Evolutionary conservation across 2,888 invertebrate genomes (phyloP), one percentile per base, ranked within the genome.

Genomic region (Ennomos fuscantarius): DNA sequence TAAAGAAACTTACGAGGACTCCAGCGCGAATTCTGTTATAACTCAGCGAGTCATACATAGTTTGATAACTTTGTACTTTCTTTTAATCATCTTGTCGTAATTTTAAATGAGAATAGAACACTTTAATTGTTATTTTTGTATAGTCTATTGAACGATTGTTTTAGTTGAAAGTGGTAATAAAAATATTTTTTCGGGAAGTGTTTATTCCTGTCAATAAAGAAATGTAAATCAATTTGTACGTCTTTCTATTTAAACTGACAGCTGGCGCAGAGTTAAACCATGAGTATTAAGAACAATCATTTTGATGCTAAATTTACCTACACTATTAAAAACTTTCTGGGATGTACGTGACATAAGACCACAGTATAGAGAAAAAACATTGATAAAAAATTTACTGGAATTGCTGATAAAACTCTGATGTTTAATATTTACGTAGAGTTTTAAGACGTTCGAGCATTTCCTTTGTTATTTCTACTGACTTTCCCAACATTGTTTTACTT

Each of bases 1-100:
- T 73, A 96, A 96, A 76, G 93, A 93, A 60, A 83, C 83, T 11
- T 79, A 81, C 5, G 92, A 92, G 0, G 92, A 92, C 62, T 87
- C 87, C 2, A 82, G 89, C 9, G 67, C 84, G 0, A 69, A 75
- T 47, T 78, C 85, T 10, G 68, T 84, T 69, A 32, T 67, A 52
- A 63, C 73, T 8, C 69, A 64, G 57, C 73, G 75, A 55, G 58
- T 84, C 42, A 62, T 80, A 53, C 70, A 80, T 57, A 77, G 77
- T 74, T 65, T 90, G 59, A 42, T 86, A 64, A 61, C 70, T 65
- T 70, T 84, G 63, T 71, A 78, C 71, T 76, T 78, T 31, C 55
- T 85, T 72, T 74, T 82, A 68, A 67, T 83, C 69, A 61, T 87
- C 61, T 53, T 86, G 46, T 81, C 78, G 65, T 85, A 83, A 76